Evolutionary conservation across 2,888 invertebrate species (phyloP), one percentile per base, ranked within the genome.

Genomic region (Lottia scabra): DNA sequence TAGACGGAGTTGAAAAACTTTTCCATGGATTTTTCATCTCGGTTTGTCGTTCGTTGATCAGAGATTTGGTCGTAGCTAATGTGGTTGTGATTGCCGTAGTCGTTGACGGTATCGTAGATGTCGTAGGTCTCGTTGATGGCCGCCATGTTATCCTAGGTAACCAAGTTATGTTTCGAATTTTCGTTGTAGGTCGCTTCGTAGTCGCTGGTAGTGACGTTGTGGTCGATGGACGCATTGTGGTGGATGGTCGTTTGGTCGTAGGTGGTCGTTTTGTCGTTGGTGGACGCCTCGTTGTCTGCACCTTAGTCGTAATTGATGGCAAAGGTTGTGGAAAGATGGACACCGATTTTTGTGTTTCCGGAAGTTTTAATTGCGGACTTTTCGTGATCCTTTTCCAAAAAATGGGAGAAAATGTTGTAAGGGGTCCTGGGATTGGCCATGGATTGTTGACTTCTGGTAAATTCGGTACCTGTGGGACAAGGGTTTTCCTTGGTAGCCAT

Each of bases 1-100:
- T 63, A 2, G 63, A n/a, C 15, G 66, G 65, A 23, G 69, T 5
- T 16, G 16, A 19, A n/a, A 69, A 44, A 19, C 67, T 73, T 19
- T 69, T 27, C 2, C 66, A 12, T 3, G 69, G 30, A 15, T 69
- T 26, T 2, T 63, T 69, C 46, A 63, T 44, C 6, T 46, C 16
- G 30, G 66, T 45, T 62, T 65, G 38, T 8, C 10, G 38, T 38
- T 38, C 38, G 38, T 38, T 38, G 38, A 38, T 38, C 10, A 38
- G 10, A 38, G 38, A 38, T 10, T 23, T 23, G 0, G 69, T 66
- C 15, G 63, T 66, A 13, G 73, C 30, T 23, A 48, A 56, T 10
- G 68, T 64, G 2, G 72, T 65, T 26, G 68, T 43, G 5, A 65
- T 38, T 19, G 72, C 43, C 46, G 72, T 68, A 8, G 68, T 65